Evolutionary conservation across 2,797 vertebrate genomes (phyloP), one percentile per base, ranked within the genome.

Genomic region (Meda fulgida): DNA sequence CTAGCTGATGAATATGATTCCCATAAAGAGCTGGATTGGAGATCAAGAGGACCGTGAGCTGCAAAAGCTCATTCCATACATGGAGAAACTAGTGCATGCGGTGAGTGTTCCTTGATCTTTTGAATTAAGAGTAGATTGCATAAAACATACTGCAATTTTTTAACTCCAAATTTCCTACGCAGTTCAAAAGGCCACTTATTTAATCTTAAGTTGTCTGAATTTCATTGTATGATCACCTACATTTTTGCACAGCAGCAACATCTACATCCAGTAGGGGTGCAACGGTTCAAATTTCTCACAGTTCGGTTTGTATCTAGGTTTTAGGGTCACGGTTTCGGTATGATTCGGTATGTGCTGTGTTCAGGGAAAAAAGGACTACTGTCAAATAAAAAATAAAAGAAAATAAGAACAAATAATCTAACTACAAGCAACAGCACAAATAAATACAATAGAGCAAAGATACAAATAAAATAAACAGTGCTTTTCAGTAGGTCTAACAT

Each of bases 1-100:
- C 10, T 88, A 97, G 96, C 87, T 95, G 87, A 93, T 95, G 91
- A 97, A 97, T 89, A 95, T 94, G 8, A 91, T 96, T 88, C 93
- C 87, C 0, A 93, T 96, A 73, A 95, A 91, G 10, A 94, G 92
- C 85, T 96, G 96, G 96, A 81, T 84, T 2, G 96, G 96, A 1
- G 92, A 93, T 77, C 34, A 84, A 0, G 78, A 82, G 4, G 97
- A 97, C 23, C 40, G 90, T 60, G 96, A 96, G 34, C 94, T 97
- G 5, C 95, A 93, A 78, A 93, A 81, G 26, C 93, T 97, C 55
- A 4, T 93, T 75, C 95, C 95, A 0, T 93, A 93, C 89, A 92
- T 97, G 90, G 94, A 93, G 73, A 94, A 89, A 84, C 92, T 97
- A 46, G 86, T 94, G 23, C 79, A 78, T 70, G 94, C 53, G 48